phyloP scores from a whole-genome alignment of 2,113 vertebrate genomes.

The Sporophila hypoxantha region DNA sequence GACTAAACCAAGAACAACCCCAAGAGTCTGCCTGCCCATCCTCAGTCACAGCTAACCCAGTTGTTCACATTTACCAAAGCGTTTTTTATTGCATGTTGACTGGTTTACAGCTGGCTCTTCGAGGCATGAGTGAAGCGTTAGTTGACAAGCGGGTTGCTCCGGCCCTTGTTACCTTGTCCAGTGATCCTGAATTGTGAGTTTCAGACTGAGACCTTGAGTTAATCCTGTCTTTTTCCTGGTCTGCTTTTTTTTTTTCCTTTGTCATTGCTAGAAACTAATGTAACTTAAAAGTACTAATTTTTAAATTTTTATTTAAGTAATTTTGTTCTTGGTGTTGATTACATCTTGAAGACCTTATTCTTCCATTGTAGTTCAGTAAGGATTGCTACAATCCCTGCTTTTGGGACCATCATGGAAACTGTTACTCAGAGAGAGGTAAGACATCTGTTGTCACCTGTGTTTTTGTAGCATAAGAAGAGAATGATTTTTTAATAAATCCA shows the following conservation, averaged over 20 bases:
- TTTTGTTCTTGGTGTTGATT: not conserved
- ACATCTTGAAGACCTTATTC: conserved; percentile 21
- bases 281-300: conserved; percentile 56
- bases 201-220: conserved; percentile 79
- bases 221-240: conserved; percentile 68
- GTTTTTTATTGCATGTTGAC: conserved; percentile 91
- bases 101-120: conserved; percentile 97
- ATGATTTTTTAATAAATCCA: not conserved
- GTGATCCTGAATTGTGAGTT: conserved; percentile 99
- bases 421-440: conserved; percentile 97
- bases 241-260: conserved; percentile 47
- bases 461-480: not conserved
- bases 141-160: conserved; percentile 98
- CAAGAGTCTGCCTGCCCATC: conserved; percentile 73
- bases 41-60: conserved; percentile 74
- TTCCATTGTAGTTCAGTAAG: conserved; percentile 87
- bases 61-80: conserved; percentile 78
- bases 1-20: conserved; percentile 66
- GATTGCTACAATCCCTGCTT: conserved; percentile 97
- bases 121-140: conserved; percentile 99
- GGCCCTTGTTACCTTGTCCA: conserved; percentile 99
- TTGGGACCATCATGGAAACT: conserved; percentile 99
- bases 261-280: conserved; percentile 68
- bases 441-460: not conserved
- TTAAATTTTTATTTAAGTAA: not conserved